A percentile compares a stretch with the other conserved stretches of the same genome.
These are phyloP conservation scores for Tragelaphus oryx DNA, from an alignment of 2,797 vertebrate genomes.

Conservation along the genomic window DNA sequence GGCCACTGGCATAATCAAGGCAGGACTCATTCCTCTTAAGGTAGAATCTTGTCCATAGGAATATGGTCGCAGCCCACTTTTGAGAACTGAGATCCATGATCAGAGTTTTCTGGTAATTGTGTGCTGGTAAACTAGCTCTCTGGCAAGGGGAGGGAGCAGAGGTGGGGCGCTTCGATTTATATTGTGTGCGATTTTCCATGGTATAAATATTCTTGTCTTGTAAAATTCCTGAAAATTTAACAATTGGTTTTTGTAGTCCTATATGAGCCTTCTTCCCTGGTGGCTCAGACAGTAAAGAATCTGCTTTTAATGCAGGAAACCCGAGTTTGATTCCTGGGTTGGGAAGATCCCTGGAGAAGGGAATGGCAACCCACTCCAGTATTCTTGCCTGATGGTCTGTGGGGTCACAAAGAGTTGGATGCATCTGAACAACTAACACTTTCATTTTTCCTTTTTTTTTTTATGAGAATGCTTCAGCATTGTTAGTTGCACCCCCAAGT, in stretches of 20 bases:
- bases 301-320: not conserved
- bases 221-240: not conserved
- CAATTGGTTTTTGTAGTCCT: not conserved
- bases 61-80: not conserved
- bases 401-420: not conserved
- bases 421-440: not conserved
- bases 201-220: not conserved
- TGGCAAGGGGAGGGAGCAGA: not conserved
- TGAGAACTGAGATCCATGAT: not conserved
- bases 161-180: not conserved
- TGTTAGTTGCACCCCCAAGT: not conserved
- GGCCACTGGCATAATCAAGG: not conserved
- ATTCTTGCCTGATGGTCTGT: not conserved
- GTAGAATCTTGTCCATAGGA: not conserved
- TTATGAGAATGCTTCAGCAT: not conserved
- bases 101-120: not conserved
- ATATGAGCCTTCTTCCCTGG: not conserved
- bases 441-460: not conserved
- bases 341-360: not conserved
- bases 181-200: not conserved
- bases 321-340: fast-evolving
- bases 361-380: not conserved
- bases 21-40: not conserved
- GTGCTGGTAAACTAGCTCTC: not conserved
- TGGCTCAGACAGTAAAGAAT: not conserved